Evolutionary conservation across 2,888 invertebrate species (phyloP).

Genomic region (Amiota minor): DNA sequence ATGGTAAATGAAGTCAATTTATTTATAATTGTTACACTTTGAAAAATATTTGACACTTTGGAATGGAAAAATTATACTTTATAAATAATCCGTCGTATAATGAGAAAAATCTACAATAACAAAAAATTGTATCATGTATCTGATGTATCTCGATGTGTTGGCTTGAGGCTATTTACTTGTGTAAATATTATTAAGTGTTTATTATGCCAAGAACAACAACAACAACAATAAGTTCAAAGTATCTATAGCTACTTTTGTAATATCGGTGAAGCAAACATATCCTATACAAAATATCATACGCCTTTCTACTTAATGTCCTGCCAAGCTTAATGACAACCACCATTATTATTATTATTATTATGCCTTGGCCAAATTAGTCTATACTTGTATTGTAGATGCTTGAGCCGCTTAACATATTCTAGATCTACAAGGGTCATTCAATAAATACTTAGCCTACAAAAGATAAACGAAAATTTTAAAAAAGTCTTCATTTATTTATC

Average conservation of each 20-base stretch:
- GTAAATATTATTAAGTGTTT: too few relatives aligned
- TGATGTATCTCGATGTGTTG: too few relatives aligned
- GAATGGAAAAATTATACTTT: neutral
- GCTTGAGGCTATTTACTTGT: too few relatives aligned
- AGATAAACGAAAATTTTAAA: too few relatives aligned
- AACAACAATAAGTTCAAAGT: neutral
- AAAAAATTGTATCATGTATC: too few relatives aligned
- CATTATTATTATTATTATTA: neutral
- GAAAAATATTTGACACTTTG: neutral
- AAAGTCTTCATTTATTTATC: too few relatives aligned
- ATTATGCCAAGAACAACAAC: too few relatives aligned
- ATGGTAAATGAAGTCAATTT: too few relatives aligned
- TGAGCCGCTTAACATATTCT: neutral
- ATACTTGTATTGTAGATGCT: neutral
- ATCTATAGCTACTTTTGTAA: neutral
- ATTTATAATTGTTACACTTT: neutral
- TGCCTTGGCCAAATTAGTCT: conserved; percentile 32
- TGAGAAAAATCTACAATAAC: too few relatives aligned
- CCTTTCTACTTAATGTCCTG: conserved; percentile 11
- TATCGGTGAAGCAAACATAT: neutral
- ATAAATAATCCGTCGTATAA: too few relatives aligned
- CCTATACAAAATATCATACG: neutral
- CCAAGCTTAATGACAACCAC: neutral
- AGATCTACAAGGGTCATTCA: too few relatives aligned
- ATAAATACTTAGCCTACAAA: too few relatives aligned